Evolutionary conservation across 2,113 vertebrate species (phyloP), one percentile per base, ranked within the genome.

Genomic region (Ctenodactylus gundi): DNA sequence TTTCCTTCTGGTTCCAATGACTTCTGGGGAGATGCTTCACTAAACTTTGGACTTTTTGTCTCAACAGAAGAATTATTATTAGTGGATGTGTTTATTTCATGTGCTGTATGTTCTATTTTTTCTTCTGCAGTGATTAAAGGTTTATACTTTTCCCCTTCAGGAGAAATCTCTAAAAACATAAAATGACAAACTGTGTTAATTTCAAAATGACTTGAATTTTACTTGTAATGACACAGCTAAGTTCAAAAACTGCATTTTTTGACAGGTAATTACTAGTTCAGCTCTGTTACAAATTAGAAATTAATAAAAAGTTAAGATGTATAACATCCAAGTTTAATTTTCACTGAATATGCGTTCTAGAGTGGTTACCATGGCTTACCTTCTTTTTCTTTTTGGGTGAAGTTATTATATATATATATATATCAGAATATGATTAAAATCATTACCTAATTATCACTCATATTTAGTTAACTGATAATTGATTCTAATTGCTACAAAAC

Each of bases 101-200:
- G 36, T 95, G 96, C 80, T 94, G 91, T 46, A 92, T 62, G 84
- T 27, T 95, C 93, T 44, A 88, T 75, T 92, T 98, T 72, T 96
- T 97, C 64, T 97, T 96, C 88, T 93, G 14, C 80, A 85, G 8
- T 44, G 27, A 88, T 46, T 94, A 97, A 90, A 1, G 90, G 77
- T 72, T 94, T 97, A 53, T 11, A 27, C 17, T 64, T 91, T 58
- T 88, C 94, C 51, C 12, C 94, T 95, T 97, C 95, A 93, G 76
- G 57, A 96, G 82, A 60, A 96, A 95, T 68, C 57, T 97, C 98
- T 98, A 92, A 94, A 91, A 97, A 90, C 85, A 94, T 93, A 57
- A 89, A 83, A 44, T 17, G 57, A 82, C 93, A 92, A 90, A 62
- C 57, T 3, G 88, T 64, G 80, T 6, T 92, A 41, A 27, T 83